Conservation (phyloP, 2,113 vertebrate species). For the Macquaria australasica region DNA sequence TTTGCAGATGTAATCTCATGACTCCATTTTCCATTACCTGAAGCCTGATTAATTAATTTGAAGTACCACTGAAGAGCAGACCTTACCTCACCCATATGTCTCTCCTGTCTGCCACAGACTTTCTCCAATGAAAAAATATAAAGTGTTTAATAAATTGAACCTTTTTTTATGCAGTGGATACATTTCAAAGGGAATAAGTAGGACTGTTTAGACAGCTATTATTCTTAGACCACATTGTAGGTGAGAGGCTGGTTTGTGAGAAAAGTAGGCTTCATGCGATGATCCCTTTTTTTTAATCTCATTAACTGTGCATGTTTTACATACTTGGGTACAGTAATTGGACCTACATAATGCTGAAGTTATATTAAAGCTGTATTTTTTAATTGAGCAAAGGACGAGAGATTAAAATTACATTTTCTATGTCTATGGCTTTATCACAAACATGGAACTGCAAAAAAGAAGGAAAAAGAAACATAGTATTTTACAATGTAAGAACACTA, state of each 20-base stretch:
- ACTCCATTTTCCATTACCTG: constrained; percentile 23
- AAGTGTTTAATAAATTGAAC: constrained; percentile 7
- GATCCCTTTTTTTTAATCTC: not conserved
- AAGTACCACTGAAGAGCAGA: constrained; percentile 26
- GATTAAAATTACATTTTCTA: not conserved
- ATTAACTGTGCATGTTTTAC: not conserved
- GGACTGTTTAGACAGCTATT: not conserved
- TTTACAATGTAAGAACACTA: not conserved
- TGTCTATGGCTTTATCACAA: not conserved
- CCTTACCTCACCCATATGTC: constrained; percentile 1
- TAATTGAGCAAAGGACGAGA: not conserved
- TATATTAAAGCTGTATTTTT: not conserved
- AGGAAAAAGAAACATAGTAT: not conserved
- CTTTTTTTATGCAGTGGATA: not conserved
- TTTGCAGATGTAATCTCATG: constrained; percentile 14
- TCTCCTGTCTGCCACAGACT: not conserved
- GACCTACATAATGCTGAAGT: not conserved
- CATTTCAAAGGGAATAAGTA: constrained; percentile 1
- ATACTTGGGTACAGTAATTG: not conserved
- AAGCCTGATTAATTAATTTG: constrained; percentile 33
- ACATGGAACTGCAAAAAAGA: not conserved
- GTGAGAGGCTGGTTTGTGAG: not conserved
- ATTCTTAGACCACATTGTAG: not conserved
- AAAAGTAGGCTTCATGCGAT: not conserved
- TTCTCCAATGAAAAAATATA: not conserved